These are phyloP conservation scores for Nasonovia ribisnigri DNA, from an alignment of 2,888 invertebrate genomes.

Conservation along the genomic window DNA sequence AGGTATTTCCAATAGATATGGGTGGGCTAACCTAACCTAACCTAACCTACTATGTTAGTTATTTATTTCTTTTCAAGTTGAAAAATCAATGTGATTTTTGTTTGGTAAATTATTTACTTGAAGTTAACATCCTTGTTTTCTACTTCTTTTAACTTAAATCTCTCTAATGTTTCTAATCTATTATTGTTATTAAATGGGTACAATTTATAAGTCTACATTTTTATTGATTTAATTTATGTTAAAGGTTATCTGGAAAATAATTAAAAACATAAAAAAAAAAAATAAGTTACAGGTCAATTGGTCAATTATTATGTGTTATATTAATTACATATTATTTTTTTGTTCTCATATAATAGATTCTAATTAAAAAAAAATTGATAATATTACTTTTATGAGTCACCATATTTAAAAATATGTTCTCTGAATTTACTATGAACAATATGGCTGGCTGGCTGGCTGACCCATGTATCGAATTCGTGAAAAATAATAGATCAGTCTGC, in stretches of 20 bases:
- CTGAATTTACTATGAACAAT: neutral
- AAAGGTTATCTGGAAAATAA: slow-evolving; percentile 48
- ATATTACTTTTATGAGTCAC: neutral
- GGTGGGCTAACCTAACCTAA: no score
- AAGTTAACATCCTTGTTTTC: neutral
- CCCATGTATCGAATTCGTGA: neutral
- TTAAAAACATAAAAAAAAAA: slow-evolving; percentile 18
- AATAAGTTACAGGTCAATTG: slow-evolving; percentile 35
- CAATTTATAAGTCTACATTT: neutral
- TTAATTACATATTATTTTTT: slow-evolving; percentile 37
- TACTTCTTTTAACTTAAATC: neutral
- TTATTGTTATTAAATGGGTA: neutral
- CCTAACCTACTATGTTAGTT: neutral
- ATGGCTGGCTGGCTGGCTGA: neutral
- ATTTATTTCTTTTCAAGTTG: neutral
- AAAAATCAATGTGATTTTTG: neutral
- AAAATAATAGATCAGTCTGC: neutral
- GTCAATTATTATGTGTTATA: slow-evolving; percentile 42
- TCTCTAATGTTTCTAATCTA: neutral
- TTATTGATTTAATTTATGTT: slow-evolving; percentile 27
- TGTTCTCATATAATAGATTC: slow-evolving; percentile 17
- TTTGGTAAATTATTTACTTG: neutral
- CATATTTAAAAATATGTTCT: neutral
- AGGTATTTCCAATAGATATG: neutral
- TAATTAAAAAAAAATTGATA: slow-evolving; percentile 34